Evolutionary conservation across 2,797 vertebrate species (phyloP).

Genomic region (Tapera naevia): DNA sequence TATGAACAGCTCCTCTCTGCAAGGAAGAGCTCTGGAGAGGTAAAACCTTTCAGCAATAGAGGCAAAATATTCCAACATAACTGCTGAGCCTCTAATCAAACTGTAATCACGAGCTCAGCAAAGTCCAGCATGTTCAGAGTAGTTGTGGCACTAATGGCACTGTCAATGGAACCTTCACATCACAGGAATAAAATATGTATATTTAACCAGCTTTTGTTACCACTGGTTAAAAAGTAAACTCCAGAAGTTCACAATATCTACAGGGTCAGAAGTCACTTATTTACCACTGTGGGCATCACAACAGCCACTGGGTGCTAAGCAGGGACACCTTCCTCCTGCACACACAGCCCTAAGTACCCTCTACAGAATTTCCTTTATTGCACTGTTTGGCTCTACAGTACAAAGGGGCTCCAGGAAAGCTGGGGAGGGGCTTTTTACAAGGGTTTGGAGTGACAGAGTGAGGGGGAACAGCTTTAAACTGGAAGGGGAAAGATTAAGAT

Average conservation of each 20-base stretch:
- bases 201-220: neutral
- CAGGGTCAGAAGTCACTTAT: neutral
- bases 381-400: neutral
- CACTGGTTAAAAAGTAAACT: neutral
- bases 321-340: neutral
- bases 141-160: neutral
- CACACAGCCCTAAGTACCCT: neutral
- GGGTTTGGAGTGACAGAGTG: too few species aligned
- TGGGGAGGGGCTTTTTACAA: too few species aligned
- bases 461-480: too few species aligned
- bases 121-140: neutral
- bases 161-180: neutral
- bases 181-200: rapidly evolving
- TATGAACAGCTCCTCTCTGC: neutral
- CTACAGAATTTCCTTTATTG: neutral
- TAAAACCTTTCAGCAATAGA: neutral
- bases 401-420: too few species aligned
- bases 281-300: neutral
- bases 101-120: neutral
- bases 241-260: neutral
- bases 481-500: too few species aligned
- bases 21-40: neutral
- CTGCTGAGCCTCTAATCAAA: neutral
- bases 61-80: neutral
- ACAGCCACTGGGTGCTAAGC: neutral